Conservation (phyloP, 2,888 invertebrate genomes). For the Protodeltote pygarga region DNA sequence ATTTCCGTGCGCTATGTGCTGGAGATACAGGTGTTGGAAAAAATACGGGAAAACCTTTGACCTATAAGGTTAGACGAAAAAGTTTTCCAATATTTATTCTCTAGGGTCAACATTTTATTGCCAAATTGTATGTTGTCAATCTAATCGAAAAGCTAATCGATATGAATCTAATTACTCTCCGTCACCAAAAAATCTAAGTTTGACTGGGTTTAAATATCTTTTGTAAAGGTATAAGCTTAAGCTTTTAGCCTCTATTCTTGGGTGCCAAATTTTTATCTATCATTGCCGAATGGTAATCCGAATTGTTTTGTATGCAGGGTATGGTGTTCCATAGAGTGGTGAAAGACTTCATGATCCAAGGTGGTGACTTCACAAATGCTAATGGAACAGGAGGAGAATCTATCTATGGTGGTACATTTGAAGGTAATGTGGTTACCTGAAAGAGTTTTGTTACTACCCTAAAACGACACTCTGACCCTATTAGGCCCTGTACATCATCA, state of each 20-base stretch:
- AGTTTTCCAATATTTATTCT: constrained; percentile 6
- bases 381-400: constrained; percentile 99
- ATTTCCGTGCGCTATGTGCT: constrained; percentile 96
- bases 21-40: constrained; percentile 96
- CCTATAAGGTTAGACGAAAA: constrained; percentile 91
- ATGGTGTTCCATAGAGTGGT: constrained; percentile 97
- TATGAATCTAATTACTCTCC: too few species aligned
- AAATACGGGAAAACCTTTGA: constrained; percentile 93
- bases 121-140: too few species aligned
- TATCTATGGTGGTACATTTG: constrained; percentile 98
- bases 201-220: too few species aligned
- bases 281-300: too few species aligned
- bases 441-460: neutral
- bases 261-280: too few species aligned
- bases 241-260: too few species aligned
- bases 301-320: constrained; percentile 73
- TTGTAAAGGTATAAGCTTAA: too few species aligned
- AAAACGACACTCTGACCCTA: too few species aligned
- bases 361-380: constrained; percentile 95
- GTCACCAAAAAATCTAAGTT: too few species aligned
- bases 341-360: constrained; percentile 99
- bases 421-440: constrained; percentile 87
- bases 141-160: too few species aligned
- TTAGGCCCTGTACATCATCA: too few species aligned
- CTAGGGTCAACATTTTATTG: neutral